A percentile compares a stretch with the other conserved stretches of the same genome.
Evolutionary conservation across 2,113 vertebrate genomes (phyloP).

Genomic region (Rhinopithecus roxellana): DNA sequence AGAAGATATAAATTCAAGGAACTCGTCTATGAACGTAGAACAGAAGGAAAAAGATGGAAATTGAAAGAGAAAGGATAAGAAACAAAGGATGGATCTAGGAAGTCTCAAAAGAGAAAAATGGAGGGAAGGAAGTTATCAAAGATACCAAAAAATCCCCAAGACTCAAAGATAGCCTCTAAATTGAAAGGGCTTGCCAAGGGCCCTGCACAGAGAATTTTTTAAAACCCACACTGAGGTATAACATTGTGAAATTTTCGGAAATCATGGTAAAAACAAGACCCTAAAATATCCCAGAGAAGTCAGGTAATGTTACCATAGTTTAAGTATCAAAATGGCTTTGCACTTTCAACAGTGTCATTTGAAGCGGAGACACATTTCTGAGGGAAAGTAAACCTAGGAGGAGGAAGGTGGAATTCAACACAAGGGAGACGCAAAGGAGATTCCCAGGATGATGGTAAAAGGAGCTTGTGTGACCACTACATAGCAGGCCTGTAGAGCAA

Average conservation of each 20-base stretch:
- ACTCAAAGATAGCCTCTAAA: not conserved
- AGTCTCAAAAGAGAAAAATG: not conserved
- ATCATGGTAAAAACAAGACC: not conserved
- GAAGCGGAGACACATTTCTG: not conserved
- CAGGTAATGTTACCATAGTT: not conserved
- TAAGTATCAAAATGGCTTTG: not conserved
- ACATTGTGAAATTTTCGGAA: slow-evolving; percentile 10
- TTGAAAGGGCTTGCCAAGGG: not conserved
- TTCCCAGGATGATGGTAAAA: not conserved
- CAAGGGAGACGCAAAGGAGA: not conserved
- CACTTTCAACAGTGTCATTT: not conserved
- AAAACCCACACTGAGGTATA: not conserved
- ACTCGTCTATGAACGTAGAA: not conserved
- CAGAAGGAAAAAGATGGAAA: not conserved
- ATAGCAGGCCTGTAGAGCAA: not conserved
- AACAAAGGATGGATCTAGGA: not conserved
- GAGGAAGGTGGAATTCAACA: not conserved
- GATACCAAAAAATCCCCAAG: not conserved
- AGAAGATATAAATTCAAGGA: slow-evolving; percentile 24
- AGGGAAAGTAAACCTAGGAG: not conserved
- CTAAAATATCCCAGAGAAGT: not conserved
- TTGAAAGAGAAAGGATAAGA: not conserved
- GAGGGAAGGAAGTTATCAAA: not conserved
- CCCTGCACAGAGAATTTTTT: not conserved
- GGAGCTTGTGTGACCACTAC: not conserved